Evolutionary conservation across 1,140 invertebrate species (phyloP), one percentile per base, ranked within the genome.

Genomic region (Nephotettix cincticeps): DNA sequence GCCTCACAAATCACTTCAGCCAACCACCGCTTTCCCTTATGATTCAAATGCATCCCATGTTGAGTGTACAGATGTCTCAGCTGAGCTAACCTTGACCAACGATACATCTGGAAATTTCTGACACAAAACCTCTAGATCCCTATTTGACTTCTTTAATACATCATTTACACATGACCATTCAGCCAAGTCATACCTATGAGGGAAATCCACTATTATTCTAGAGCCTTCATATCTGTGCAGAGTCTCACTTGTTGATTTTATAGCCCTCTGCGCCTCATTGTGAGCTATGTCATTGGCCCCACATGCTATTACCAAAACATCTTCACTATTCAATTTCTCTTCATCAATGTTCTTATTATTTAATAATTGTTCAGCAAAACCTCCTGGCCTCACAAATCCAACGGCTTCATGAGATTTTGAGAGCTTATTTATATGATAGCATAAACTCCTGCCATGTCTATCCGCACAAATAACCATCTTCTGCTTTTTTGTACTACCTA

Each of bases 141-240:
- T 51, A 51, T 40, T 51, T 4, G 23, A 23, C 25, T 51, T 51
- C 4, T 4, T 51, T 9, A 45, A 9, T 51, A 63, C 32, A 63
- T 40, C 36, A 67, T 67, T 25, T 2, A 67, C 23, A 67, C 36
- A 32, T n/a, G 23, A 36, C 36, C 36, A 32, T 51, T 51, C 47
- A 11, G 6, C 19, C n/a, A 51, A 51, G 21, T 51, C 47, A 51
- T 51, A n/a, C 47, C 47, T 51, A 19, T n/a, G 17, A 4, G 47
- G 47, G 17, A 51, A 23, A 45, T 67, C 65, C 51, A 25, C 2
- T 6, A 43, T 17, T 25, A 40, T 43, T 67, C 43, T 32, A 36
- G n/a, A 21, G 28, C 17, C 14, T 3, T 36, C 29, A 17, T 32
- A 25, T 21, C 14, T 67, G 4, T 67, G 13, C 36, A 67, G 29